Evolutionary conservation across 1,140 invertebrate genomes (phyloP).

Genomic region (Atta colombica): DNA sequence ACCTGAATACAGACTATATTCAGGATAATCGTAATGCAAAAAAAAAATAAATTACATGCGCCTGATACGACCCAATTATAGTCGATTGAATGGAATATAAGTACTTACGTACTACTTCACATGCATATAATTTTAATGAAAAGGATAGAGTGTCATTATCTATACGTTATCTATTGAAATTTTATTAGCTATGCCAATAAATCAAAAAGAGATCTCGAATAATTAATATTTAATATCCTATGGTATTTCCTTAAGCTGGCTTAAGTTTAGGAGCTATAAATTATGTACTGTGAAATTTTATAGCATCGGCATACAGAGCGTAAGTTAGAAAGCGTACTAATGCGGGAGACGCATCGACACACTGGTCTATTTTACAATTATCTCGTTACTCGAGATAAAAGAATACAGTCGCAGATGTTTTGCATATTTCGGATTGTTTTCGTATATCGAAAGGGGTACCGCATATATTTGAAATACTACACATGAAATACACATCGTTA

Average conservation of each 20-base stretch:
- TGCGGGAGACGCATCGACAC: constrained; percentile 38
- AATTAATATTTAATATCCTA: constrained; percentile 37
- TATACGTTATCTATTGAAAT: neutral
- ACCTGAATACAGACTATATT: neutral
- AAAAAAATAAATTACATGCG: constrained; percentile 16
- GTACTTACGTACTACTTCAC: neutral
- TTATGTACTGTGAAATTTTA: constrained; percentile 56
- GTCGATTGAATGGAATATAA: constrained; percentile 22
- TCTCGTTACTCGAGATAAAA: constrained; percentile 31
- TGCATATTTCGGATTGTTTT: neutral
- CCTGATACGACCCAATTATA: constrained; percentile 17
- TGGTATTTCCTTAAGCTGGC: constrained; percentile 17
- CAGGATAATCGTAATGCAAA: neutral
- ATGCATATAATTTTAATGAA: neutral
- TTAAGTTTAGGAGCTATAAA: constrained; percentile 45
- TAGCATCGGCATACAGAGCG: constrained; percentile 25
- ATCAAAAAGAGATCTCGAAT: neutral
- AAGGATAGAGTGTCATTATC: neutral
- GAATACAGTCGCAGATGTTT: constrained; percentile 3
- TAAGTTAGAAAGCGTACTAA: constrained; percentile 64
- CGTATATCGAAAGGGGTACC: neutral
- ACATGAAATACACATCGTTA: neutral
- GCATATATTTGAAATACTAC: neutral
- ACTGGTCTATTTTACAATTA: constrained; percentile 64
- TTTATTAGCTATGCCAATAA: neutral